These are phyloP conservation scores for Volucella bombylans DNA, from an alignment of 2,888 invertebrate genomes.

Conservation along the genomic window DNA sequence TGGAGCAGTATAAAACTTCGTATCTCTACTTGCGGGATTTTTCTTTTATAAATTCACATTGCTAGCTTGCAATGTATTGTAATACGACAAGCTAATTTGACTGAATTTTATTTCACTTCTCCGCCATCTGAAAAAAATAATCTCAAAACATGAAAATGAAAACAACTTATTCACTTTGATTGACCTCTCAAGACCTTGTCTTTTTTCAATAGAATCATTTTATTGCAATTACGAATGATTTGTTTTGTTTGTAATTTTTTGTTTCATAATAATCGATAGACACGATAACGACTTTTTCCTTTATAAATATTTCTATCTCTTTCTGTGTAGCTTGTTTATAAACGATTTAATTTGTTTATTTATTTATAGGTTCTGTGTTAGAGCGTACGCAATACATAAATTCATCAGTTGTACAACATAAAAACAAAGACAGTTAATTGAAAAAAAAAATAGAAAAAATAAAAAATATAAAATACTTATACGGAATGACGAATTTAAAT, in stretches of 20 bases:
- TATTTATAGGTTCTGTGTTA: slow-evolving; percentile 34
- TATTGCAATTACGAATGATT: slow-evolving; percentile 68
- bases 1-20: no score
- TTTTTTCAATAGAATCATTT: slow-evolving; percentile 59
- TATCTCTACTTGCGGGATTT: no score
- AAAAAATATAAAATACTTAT: slow-evolving; percentile 42
- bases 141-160: slow-evolving; percentile 17
- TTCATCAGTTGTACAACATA: slow-evolving; percentile 28
- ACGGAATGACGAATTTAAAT: slow-evolving; percentile 63
- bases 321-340: slow-evolving; percentile 31
- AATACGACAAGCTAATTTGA: no score
- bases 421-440: slow-evolving; percentile 2
- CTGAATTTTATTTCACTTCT: neutral
- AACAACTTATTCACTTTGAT: slow-evolving; percentile 47
- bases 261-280: slow-evolving; percentile 49
- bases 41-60: no score
- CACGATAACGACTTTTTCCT: slow-evolving; percentile 37
- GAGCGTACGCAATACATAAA: slow-evolving; percentile 25
- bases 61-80: no score
- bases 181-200: slow-evolving; percentile 64
- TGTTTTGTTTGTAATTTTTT: slow-evolving; percentile 25
- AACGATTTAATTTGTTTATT: slow-evolving; percentile 47
- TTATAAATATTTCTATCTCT: slow-evolving; percentile 56
- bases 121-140: neutral
- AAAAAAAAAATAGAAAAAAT: slow-evolving; percentile 19